These are phyloP conservation scores for Parnassius apollo DNA, from an alignment of 2,888 invertebrate genomes.

Conservation along the genomic window DNA sequence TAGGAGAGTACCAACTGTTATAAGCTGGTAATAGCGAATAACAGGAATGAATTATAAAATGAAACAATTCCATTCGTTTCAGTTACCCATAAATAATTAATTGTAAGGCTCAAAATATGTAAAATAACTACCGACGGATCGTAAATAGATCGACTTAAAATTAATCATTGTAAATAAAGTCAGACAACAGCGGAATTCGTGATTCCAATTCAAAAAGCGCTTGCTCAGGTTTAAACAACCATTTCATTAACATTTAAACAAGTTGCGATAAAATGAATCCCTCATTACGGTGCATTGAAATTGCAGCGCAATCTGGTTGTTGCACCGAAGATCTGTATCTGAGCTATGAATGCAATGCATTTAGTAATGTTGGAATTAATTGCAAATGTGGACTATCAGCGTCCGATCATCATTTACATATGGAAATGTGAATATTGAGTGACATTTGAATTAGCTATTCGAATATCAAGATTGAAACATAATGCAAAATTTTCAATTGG, in stretches of 20 bases:
- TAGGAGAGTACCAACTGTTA: too few species aligned
- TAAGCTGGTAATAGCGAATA: too few species aligned
- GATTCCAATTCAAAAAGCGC: slow-evolving; percentile 1
- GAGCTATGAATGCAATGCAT: slow-evolving; percentile 15
- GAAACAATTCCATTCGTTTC: too few species aligned
- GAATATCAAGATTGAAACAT: slow-evolving; percentile 20
- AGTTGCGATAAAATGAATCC: slow-evolving; percentile 21
- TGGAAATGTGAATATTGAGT: slow-evolving; percentile 25
- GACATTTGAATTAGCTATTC: slow-evolving; percentile 19
- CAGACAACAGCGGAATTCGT: neutral
- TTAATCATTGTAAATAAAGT: neutral
- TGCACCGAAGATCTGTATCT: slow-evolving; percentile 21
- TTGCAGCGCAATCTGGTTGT: slow-evolving; percentile 14
- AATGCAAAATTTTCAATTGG: slow-evolving; percentile 21
- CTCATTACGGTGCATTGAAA: slow-evolving; percentile 20
- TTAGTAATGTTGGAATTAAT: slow-evolving; percentile 20
- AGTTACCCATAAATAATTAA: too few species aligned
- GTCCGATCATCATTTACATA: slow-evolving; percentile 25
- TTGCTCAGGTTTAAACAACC: slow-evolving; percentile 10
- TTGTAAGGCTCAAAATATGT: too few species aligned
- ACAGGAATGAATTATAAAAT: too few species aligned
- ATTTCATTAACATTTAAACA: slow-evolving; percentile 25
- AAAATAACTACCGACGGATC: too few species aligned
- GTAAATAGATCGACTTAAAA: too few species aligned
- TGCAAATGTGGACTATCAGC: slow-evolving; percentile 24